A percentile compares a stretch with the other conserved stretches of the same genome.
Evolutionary conservation across 2,797 vertebrate genomes (phyloP).

Genomic region (Helarctos malayanus): DNA sequence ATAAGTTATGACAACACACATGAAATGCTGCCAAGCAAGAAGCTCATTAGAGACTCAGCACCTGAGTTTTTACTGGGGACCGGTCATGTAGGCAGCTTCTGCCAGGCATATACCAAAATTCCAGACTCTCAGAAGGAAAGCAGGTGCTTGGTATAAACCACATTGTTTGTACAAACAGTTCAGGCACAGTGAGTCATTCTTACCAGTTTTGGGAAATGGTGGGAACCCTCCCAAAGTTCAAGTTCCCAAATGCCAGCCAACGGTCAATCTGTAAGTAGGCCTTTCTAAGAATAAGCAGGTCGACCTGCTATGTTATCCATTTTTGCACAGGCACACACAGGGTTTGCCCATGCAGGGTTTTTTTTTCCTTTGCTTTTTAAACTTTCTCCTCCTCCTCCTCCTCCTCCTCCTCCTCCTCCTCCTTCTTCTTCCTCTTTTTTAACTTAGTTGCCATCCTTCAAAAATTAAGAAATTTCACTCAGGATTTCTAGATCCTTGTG

Average conservation of each 20-base stretch:
- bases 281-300: not conserved
- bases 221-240: not conserved
- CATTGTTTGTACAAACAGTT: not conserved
- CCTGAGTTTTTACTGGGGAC: not conserved
- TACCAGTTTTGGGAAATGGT: not conserved
- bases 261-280: not conserved
- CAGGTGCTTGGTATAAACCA: not conserved
- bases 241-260: not conserved
- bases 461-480: conserved; percentile 32
- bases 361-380: not conserved
- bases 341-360: not conserved
- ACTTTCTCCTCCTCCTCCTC: too few species aligned
- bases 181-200: not conserved
- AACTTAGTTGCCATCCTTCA: not conserved
- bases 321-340: not conserved
- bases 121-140: not conserved
- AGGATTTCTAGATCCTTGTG: conserved; percentile 12
- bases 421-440: too few species aligned
- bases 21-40: not conserved
- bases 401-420: not conserved
- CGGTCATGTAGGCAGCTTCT: not conserved
- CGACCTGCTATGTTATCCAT: not conserved
- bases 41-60: not conserved
- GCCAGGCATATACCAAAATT: not conserved
- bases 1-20: not conserved